These are phyloP conservation scores for Craseonycteris thonglongyai DNA, from an alignment of 2,113 vertebrate genomes.

Conservation along the genomic window DNA sequence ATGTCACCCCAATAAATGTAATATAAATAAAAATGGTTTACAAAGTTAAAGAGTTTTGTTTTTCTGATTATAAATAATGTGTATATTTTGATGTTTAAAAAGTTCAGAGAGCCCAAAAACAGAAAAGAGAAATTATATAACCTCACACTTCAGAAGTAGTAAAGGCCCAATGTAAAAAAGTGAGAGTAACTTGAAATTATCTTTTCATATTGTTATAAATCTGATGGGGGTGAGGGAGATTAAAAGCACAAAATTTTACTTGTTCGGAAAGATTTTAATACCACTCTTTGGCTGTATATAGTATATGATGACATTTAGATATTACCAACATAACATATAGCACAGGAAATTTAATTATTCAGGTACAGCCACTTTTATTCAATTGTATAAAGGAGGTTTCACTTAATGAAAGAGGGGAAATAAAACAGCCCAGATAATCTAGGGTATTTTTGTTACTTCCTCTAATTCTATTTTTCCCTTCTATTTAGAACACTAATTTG, in stretches of 20 bases:
- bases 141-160: not conserved
- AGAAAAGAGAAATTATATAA: not conserved
- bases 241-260: not conserved
- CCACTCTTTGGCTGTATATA: not conserved
- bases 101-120: not conserved
- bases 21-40: too few species aligned
- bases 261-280: not conserved
- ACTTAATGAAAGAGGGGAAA: slow-evolving; percentile 42
- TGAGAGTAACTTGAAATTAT: not conserved
- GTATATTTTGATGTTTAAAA: not conserved
- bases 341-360: not conserved
- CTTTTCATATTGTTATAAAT: not conserved
- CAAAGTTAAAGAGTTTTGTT: not conserved
- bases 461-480: not conserved
- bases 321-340: not conserved
- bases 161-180: not conserved
- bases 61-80: not conserved
- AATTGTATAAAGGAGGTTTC: slow-evolving; percentile 25
- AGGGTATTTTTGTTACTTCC: not conserved
- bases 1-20: too few species aligned
- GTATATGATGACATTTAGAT: not conserved
- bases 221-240: not conserved
- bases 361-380: slow-evolving; percentile 1
- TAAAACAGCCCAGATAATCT: not conserved
- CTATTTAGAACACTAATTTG: slow-evolving; percentile 49